These are phyloP conservation scores for Crossocerus cetratus DNA, from an alignment of 2,888 invertebrate genomes.

Conservation along the genomic window DNA sequence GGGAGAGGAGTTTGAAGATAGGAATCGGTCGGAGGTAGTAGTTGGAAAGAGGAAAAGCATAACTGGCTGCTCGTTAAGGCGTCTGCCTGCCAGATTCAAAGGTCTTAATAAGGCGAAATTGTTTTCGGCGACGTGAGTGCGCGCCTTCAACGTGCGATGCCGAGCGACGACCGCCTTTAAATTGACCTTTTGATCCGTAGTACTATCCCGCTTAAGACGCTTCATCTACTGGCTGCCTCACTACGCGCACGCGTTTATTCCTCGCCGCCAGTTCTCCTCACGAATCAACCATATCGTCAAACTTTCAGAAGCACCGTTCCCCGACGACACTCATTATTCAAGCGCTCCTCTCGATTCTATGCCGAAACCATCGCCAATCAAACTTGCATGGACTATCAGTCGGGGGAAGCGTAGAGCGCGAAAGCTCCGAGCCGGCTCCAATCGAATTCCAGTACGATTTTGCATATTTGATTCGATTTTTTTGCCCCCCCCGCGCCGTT, in stretches of 20 bases:
- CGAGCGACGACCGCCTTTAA: slow-evolving; percentile 38
- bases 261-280: no score
- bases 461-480: no score
- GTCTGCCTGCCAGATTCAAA: slow-evolving; percentile 31
- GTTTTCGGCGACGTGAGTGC: slow-evolving; percentile 48
- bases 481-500: no score
- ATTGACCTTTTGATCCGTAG: slow-evolving; percentile 36
- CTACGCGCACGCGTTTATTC: slow-evolving; percentile 4
- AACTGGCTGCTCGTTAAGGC: slow-evolving; percentile 35
- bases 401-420: no score
- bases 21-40: background rate
- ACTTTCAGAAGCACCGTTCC: no score
- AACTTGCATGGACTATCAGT: no score
- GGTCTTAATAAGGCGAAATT: slow-evolving; percentile 57
- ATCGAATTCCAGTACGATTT: no score
- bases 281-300: no score
- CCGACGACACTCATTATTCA: no score
- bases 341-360: no score
- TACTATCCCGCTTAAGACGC: background rate
- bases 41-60: slow-evolving; percentile 16
- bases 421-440: no score
- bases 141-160: slow-evolving; percentile 14
- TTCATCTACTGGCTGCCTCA: slow-evolving; percentile 29
- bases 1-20: background rate
- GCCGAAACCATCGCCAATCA: no score